Evolutionary conservation across 2,888 invertebrate genomes (phyloP).

Genomic region (Lampropteryx suffumata): DNA sequence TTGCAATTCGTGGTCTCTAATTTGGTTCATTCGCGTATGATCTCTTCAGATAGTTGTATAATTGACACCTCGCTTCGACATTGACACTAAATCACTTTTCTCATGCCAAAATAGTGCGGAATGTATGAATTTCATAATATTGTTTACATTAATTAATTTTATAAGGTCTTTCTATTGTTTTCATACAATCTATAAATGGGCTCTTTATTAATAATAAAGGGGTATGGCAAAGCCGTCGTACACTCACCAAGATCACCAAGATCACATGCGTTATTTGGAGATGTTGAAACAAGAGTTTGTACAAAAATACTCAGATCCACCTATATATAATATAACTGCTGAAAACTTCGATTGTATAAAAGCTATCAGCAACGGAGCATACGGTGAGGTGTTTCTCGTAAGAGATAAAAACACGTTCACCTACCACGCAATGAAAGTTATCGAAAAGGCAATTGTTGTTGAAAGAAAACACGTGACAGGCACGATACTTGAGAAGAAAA

Average conservation of each 20-base stretch:
- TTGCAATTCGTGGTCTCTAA: too few species aligned
- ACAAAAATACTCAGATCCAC: slow-evolving; percentile 45
- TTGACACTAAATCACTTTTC: background rate
- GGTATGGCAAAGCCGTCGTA: slow-evolving; percentile 60
- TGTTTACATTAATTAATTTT: slow-evolving; percentile 40
- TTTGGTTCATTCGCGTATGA: too few species aligned
- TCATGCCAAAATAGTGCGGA: slow-evolving; percentile 14
- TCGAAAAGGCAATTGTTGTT: slow-evolving; percentile 93
- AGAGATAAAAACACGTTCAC: slow-evolving; percentile 84
- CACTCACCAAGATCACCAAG: slow-evolving; percentile 57
- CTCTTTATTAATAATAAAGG: slow-evolving; percentile 38
- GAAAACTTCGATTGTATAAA: slow-evolving; percentile 88
- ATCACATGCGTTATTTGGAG: slow-evolving; percentile 62
- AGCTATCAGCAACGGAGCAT: slow-evolving; percentile 94
- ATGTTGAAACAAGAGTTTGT: slow-evolving; percentile 63
- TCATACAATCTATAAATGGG: slow-evolving; percentile 48
- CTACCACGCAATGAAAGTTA: slow-evolving; percentile 94
- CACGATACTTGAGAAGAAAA: slow-evolving; percentile 93
- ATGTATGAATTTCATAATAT: slow-evolving; percentile 38
- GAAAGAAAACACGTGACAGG: slow-evolving; percentile 94
- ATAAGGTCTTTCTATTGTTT: slow-evolving; percentile 37
- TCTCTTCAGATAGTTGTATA: too few species aligned
- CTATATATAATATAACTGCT: slow-evolving; percentile 35
- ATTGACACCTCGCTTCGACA: background rate
- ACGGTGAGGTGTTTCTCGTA: slow-evolving; percentile 92